Evolutionary conservation across 2,113 vertebrate species (phyloP), one percentile per base, ranked within the genome.

Genomic region (Apistogramma diplotaenia): DNA sequence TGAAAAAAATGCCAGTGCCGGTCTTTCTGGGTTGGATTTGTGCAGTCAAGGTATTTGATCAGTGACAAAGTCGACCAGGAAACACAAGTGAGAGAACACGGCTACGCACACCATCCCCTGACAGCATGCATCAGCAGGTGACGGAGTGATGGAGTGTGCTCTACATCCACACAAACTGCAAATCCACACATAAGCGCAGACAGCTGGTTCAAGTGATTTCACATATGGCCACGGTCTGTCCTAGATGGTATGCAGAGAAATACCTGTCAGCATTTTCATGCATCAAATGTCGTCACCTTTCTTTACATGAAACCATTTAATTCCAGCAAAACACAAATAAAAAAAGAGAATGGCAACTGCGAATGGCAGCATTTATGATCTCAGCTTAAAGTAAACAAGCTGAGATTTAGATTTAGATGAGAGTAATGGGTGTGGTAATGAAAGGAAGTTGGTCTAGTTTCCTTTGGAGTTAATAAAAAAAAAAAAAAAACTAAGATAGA

Each of bases 401-500:
- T 65, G 74, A 78, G 77, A 67, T 49, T 29, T 88, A 84, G 61
- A 92, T 93, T 93, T 89, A 87, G 87, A 87, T 74, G 80, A 90
- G 88, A 91, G 83, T 89, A 92, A 90, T 86, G 72, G 76, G 54
- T 15, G 43, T 10, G 8, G 78, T 92, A 93, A 94, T 93, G 84
- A 89, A 87, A 93, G 90, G 87, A 89, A 86, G 84, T 89, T 81
- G 81, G 82, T 55, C 81, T 55, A 74, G 87, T 91, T 94, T 94
- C 92, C 89, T 83, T 65, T 71, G 70, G 71, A 91, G 74, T 76
- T 89, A 91, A 92, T 92, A 79, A 91, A 85, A 88, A 85, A 90
- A 91, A 92, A 91, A 79, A 91, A 85, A 88, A 85, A 90, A 83
- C 46, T 61, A 57, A 74, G 78, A 89, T 86, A 86, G 74, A 87